Base-by-base conservation (phyloP, 2,888 invertebrate genomes). In the Meghimatium bilineatum region DNA sequence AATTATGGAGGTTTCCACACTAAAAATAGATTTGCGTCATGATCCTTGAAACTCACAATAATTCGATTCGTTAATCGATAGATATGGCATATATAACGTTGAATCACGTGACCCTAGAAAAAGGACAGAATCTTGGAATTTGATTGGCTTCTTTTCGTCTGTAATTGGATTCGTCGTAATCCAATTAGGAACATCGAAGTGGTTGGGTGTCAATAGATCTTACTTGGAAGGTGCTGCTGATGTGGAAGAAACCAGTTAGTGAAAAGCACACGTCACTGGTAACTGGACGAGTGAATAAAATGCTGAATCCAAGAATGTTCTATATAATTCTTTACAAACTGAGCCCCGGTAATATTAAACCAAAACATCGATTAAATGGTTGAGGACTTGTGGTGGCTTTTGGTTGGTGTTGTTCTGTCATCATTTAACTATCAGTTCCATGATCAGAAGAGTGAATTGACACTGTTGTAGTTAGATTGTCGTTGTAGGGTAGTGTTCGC, bases 71-170 rank as follows among this genome's bases (percentile, higher is more conserved):
- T 29, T 66, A 32, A 66, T 66, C 66, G 32, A 17, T 66, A 29
- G 66, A 32, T 66, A 66, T 66, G 66, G 32, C 66, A 32, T 66
- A 29, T 66, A 38, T 44, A 71, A 72, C 72, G 14, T n/a, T 26
- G 44, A 72, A 72, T 72, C 72, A 72, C 44, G 44, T 72, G 72
- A 72, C 72, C 72, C 44, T n/a, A 38, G 14, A 38, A 26, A n/a
- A 26, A 44, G 44, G 44, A n/a, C 12, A 6, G n/a, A 14, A 44
- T 29, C 44, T 72, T 44, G 8, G 17, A 72, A 49, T 72, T 44
- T 72, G 72, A 72, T 49, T 72, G 72, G 72, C 72, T 72, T 72
- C 72, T 72, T 44, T 44, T 49, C 72, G 72, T 49, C 72, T n/a
- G 72, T 72, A 72, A 72, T 72, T 72, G 72, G 38, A n/a, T 72